These are phyloP conservation scores for Sialis fuliginosa DNA, from an alignment of 2,888 invertebrate species.

Conservation along the genomic window DNA sequence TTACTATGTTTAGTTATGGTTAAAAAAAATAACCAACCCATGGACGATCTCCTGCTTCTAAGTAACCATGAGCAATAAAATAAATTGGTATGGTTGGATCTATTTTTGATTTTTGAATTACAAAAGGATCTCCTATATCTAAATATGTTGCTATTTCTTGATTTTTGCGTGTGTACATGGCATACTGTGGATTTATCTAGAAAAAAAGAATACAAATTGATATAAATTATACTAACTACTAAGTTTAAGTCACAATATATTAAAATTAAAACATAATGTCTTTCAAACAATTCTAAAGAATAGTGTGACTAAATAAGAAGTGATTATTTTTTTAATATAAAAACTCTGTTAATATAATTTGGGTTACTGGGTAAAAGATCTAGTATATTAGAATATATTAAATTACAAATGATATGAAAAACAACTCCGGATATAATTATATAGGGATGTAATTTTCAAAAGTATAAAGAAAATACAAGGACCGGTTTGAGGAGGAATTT, in stretches of 20 bases:
- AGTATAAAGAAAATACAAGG: background rate
- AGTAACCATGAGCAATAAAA: slow-evolving; percentile 71
- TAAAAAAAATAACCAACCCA: slow-evolving; percentile 40
- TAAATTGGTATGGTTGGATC: slow-evolving; percentile 46
- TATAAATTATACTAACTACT: background rate
- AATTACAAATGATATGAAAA: background rate
- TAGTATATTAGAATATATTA: background rate
- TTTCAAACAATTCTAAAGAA: too few species aligned
- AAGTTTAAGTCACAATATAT: too few species aligned
- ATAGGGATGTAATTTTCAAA: background rate
- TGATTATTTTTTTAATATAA: too few species aligned
- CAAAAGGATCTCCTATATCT: slow-evolving; percentile 45
- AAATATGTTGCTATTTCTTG: slow-evolving; percentile 36
- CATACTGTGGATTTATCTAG: slow-evolving; percentile 41
- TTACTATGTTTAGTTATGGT: background rate
- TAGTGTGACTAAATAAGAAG: too few species aligned
- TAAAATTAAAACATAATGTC: too few species aligned
- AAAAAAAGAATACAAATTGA: slow-evolving; percentile 12
- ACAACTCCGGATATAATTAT: too few species aligned
- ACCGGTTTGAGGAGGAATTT: too few species aligned
- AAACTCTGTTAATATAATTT: too few species aligned
- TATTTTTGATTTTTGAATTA: slow-evolving; percentile 41
- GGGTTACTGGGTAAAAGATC: too few species aligned
- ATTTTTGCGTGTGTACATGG: slow-evolving; percentile 35
- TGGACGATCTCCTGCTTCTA: slow-evolving; percentile 61